Evolutionary conservation across 2,113 vertebrate species (phyloP).

Genomic region (Gasterosteus aculeatus): DNA sequence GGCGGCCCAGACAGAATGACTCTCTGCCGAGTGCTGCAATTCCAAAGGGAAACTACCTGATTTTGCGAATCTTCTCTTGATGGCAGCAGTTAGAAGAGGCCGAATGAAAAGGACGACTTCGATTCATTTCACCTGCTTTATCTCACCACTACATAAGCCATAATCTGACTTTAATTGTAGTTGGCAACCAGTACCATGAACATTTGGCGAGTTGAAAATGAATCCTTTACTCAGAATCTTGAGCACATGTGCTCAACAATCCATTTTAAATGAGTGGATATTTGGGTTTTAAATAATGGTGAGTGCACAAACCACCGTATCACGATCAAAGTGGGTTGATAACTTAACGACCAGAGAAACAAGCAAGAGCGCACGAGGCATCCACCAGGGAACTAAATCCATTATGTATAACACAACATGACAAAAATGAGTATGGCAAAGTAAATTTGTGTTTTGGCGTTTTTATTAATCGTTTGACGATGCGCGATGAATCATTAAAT

Average conservation of each 20-base stretch:
- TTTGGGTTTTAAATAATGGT: background rate
- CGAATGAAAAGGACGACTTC: conserved; percentile 38
- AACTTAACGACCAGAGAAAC: background rate
- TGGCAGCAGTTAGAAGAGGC: conserved; percentile 55
- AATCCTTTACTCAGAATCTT: background rate
- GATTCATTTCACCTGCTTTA: conserved; percentile 22
- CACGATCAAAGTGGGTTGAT: background rate
- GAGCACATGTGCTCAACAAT: background rate
- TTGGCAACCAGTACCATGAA: background rate
- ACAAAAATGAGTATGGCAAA: conserved; percentile 25
- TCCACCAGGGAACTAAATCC: background rate
- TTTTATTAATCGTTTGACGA: conserved; percentile 65
- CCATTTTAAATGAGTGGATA: background rate
- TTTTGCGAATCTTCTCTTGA: conserved; percentile 62
- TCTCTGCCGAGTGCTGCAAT: conserved; percentile 52
- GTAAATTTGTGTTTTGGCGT: conserved; percentile 37
- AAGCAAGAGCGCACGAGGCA: background rate
- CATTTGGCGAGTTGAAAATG: background rate
- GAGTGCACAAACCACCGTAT: background rate
- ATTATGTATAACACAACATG: background rate
- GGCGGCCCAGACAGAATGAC: conserved; percentile 66
- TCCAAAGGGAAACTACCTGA: conserved; percentile 66
- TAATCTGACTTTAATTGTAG: conserved; percentile 1
- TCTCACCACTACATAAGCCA: background rate
- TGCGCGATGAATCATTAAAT: conserved; percentile 57